Conservation (phyloP, 2,113 vertebrate genomes). For the Spea multiplicata region DNA sequence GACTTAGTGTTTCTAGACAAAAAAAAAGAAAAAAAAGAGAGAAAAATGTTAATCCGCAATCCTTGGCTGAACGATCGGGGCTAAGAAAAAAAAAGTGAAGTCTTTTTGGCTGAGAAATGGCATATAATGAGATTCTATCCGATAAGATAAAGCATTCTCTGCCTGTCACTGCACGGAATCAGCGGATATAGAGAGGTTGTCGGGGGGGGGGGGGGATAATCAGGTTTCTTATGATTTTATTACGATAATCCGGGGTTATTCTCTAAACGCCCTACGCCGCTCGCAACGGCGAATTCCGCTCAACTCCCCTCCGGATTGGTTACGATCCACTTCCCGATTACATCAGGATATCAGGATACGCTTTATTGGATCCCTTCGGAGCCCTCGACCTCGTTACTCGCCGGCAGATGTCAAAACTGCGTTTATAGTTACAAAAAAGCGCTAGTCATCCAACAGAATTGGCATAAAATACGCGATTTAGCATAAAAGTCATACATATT, state of each 20-base stretch:
- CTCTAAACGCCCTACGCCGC: background rate
- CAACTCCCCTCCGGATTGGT: background rate
- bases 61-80: background rate
- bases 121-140: constrained; percentile 47
- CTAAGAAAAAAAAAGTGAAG: constrained; percentile 38
- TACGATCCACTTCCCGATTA: constrained; percentile 16
- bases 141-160: constrained; percentile 49
- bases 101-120: constrained; percentile 37
- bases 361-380: background rate
- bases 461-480: too few relatives aligned
- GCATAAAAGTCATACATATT: too few relatives aligned
- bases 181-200: constrained; percentile 44
- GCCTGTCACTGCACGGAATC: constrained; percentile 39
- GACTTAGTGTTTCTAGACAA: too few relatives aligned
- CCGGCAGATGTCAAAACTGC: background rate
- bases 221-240: constrained; percentile 43
- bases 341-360: constrained; percentile 1
- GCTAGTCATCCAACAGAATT: too few relatives aligned
- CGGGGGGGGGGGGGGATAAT: constrained; percentile 23
- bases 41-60: accelerated
- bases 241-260: background rate
- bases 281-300: background rate
- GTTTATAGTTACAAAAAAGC: too few relatives aligned
- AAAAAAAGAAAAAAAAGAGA: background rate
- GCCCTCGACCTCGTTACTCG: background rate